Evolutionary conservation across 2,888 invertebrate genomes (phyloP), one percentile per base, ranked within the genome.

Genomic region (Leptopterna dolabrata): DNA sequence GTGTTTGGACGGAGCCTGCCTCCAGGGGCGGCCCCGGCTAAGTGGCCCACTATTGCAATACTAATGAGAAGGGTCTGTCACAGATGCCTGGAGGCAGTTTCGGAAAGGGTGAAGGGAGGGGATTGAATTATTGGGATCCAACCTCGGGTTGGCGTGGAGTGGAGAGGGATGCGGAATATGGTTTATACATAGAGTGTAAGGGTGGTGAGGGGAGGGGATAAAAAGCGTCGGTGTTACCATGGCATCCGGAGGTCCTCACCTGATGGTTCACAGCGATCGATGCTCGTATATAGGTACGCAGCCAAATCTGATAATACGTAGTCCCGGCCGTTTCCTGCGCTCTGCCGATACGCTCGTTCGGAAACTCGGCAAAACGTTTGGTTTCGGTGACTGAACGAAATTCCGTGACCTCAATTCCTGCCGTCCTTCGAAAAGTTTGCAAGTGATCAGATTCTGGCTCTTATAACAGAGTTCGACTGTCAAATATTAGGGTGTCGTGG

Each of bases 31-130:
- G 70, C 16, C 51, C 2, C 24, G 63, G 24, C 41, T 83, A 70
- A 70, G 83, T 43, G 83, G 83, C 43, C 70, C 70, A 30, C 83
- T 70, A 83, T 83, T 83, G 63, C 83, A 83, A 83, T 83, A 83
- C 63, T 83, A 83, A 83, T 83, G 70, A 83, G 83, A 83, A 70
- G 70, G 70, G 41, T 41, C 70, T 43, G 43, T 83, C 70, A 83
- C 83, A 70, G 83, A 70, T 70, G 83, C 83, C 83, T 19, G 83
- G 36, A 70, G 83, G 70, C 83, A 43, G 83, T 45, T n/a, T n/a
- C 11, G 80, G 45, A 19, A 6, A 16, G 4, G 63, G 16, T 63
- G 71, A 36, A 73, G 73, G 45, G 27, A 43, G 41, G 1, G 71
- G 41, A 83, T 63, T 83, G 83, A 83, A 83, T 63, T 70, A 41